Conservation (phyloP, 2,113 vertebrate species). For the Cairina moschata region DNA sequence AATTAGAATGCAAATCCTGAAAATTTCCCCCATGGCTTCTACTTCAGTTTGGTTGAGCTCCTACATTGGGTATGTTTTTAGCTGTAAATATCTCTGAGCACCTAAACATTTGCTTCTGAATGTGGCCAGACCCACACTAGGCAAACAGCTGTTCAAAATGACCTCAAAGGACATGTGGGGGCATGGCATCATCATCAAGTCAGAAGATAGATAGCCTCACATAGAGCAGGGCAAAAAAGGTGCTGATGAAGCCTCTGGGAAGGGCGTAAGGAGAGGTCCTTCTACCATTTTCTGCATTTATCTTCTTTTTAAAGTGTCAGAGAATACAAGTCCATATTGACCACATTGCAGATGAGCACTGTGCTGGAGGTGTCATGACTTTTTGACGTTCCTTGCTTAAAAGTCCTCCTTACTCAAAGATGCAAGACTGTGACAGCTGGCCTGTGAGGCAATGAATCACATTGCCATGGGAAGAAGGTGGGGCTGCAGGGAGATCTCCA, state of each 20-base stretch:
- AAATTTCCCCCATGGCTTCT: not conserved
- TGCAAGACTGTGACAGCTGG: not conserved
- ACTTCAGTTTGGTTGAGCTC: not conserved
- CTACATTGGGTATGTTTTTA: not conserved
- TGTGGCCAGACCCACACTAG: accelerated
- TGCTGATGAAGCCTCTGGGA: not conserved
- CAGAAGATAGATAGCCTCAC: not conserved
- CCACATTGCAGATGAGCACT: not conserved
- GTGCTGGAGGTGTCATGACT: not conserved
- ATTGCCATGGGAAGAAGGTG: not conserved
- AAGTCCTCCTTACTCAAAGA: not conserved
- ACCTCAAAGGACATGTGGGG: accelerated
- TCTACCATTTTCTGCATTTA: not conserved
- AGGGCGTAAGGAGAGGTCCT: not conserved
- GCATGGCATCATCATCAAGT: too few species aligned
- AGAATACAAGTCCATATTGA: not conserved
- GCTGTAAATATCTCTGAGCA: not conserved
- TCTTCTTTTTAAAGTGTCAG: not conserved
- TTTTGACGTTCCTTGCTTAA: not conserved
- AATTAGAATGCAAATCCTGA: not conserved
- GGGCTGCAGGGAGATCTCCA: not conserved
- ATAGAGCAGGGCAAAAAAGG: not conserved
- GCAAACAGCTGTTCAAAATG: not conserved
- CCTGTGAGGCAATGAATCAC: accelerated
- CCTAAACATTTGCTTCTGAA: not conserved